Base-by-base conservation (phyloP, 2,888 invertebrate genomes). In the Phyto melanocephala region DNA sequence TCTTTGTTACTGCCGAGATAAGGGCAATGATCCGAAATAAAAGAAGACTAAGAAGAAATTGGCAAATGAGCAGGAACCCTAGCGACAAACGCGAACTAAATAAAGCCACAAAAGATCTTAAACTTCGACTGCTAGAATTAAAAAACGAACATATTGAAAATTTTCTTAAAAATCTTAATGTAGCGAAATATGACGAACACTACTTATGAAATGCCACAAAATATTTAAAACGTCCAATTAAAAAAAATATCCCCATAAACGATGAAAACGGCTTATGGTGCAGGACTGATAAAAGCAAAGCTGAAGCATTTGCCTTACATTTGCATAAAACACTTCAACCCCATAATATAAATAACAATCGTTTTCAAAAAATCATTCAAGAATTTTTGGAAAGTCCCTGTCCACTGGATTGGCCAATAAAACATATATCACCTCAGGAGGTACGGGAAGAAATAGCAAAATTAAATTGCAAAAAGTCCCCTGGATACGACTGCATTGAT, bases 11-110 rank as follows among this genome's bases (percentile, higher is more conserved):
- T 20, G 10, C 50, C 56, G 74, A 75, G 33, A 63, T 75, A 11
- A 17, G 62, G 20, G 5, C 3, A 24, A 17, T 63, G 13, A 74
- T 74, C 40, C 24, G 15, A 20, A 50, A 33, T 20, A 70, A 70
- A 50, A 77, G 56, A 77, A 77, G 54, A 62, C 35, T 70, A 15
- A 68, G 77, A 54, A 77, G 54, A 62, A 62, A 40, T 2, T 71
- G 70, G 56, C 62, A 78, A 35, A 17, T 45, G 17, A 56, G 45
- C 62, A 40, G 78, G 56, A 70, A 63, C 33, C 42, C 50, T 2
- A n/a, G n/a, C 33, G 56, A 78, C 22, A 71, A 70, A 50, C 33
- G 37, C 20, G 37, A 17, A 11, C 35, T 77, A n/a, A 77, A 62
- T 17, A 62, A 40, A 70, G 68, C 77, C 17, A 42, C 35, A 13